Conservation (phyloP, 2,113 vertebrate genomes). For the Proterorhinus semilunaris region DNA sequence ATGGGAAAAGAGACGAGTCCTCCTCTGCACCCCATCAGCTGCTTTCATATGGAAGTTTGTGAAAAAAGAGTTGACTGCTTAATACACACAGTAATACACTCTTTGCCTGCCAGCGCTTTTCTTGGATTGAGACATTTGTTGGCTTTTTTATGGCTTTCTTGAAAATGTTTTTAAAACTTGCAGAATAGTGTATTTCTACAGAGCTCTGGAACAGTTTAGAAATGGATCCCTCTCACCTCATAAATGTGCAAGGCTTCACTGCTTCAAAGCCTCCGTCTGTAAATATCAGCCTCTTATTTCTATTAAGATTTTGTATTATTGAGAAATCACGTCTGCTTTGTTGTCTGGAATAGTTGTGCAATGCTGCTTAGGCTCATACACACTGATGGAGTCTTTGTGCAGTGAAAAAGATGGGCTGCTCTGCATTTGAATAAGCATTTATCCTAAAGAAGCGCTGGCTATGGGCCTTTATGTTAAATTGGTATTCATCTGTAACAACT, state of each 20-base stretch:
- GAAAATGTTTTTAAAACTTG: no score
- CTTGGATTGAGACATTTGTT: no score
- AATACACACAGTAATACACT: no score
- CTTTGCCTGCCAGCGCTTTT: no score
- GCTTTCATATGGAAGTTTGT: not conserved
- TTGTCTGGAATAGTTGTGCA: slow-evolving; percentile 7
- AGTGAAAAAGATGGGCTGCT: not conserved
- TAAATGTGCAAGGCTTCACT: slow-evolving; percentile 62
- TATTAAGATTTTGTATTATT: slow-evolving; percentile 48
- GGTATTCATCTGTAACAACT: slow-evolving; percentile 23
- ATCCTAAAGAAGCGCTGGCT: not conserved
- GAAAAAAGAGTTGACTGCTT: no score
- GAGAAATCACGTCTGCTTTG: slow-evolving; percentile 19
- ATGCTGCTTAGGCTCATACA: not conserved
- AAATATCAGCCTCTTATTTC: slow-evolving; percentile 39
- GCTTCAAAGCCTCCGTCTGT: slow-evolving; percentile 49
- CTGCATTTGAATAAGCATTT: slow-evolving; percentile 26
- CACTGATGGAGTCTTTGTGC: not conserved
- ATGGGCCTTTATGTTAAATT: slow-evolving; percentile 1
- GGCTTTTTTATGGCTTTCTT: no score
- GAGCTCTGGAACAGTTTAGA: slow-evolving; percentile 41
- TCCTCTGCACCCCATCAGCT: not conserved
- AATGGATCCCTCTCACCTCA: slow-evolving; percentile 55
- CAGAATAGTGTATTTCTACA: slow-evolving; percentile 30
- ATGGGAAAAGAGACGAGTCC: slow-evolving; percentile 35